These are phyloP conservation scores for Platycercus adscitus DNA, from an alignment of 2,113 vertebrate species.

Conservation along the genomic window DNA sequence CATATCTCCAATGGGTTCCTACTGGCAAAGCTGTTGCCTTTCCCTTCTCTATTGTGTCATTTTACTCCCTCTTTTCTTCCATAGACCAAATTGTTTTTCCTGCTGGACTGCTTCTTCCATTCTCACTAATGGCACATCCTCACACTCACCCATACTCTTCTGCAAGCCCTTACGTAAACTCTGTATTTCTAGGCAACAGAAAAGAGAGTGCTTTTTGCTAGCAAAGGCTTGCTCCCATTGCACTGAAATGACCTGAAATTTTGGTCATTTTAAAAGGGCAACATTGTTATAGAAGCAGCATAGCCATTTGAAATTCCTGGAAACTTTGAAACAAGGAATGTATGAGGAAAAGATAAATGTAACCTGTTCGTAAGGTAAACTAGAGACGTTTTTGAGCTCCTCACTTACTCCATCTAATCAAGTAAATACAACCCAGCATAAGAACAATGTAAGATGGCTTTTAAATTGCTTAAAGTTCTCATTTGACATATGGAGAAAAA, in stretches of 20 bases:
- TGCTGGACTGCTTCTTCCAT: not conserved
- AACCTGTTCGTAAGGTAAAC: not conserved
- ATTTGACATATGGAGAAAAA: conserved; percentile 37
- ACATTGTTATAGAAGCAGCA: not conserved
- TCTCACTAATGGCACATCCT: not conserved
- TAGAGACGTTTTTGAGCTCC: not conserved
- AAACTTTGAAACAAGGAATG: not conserved
- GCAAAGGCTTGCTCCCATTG: not conserved
- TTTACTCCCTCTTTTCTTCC: not conserved
- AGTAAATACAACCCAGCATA: not conserved
- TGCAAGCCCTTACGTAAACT: not conserved
- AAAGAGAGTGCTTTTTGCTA: not conserved
- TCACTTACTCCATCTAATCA: not conserved
- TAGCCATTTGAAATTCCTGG: conserved; percentile 9
- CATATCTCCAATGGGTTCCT: not conserved
- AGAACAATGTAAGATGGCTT: conserved; percentile 11
- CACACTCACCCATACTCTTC: not conserved
- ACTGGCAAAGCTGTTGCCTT: not conserved
- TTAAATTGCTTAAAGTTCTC: conserved; percentile 16
- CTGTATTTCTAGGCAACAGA: not conserved
- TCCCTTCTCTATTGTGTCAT: not conserved
- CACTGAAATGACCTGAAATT: not conserved
- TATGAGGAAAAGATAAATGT: not conserved
- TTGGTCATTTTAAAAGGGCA: not conserved
- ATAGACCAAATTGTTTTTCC: not conserved